Evolutionary conservation across 2,113 vertebrate species (phyloP).

Genomic region (Ceyx margarethae): DNA sequence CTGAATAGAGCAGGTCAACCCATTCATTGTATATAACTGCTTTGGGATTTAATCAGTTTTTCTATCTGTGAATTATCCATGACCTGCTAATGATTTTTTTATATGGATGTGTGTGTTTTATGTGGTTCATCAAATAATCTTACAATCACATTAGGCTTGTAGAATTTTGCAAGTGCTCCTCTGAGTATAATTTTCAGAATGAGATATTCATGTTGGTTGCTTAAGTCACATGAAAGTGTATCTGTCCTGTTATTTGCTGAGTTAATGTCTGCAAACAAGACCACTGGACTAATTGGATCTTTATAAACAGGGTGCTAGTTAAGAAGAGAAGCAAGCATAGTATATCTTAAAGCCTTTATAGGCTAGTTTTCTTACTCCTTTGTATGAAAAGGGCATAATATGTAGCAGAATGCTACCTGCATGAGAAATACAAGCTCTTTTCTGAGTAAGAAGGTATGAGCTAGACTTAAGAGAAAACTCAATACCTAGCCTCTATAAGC

Average conservation of each 20-base stretch:
- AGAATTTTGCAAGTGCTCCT: conserved; percentile 9
- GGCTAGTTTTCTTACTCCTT: not conserved
- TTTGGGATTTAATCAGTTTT: not conserved
- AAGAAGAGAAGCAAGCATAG: not conserved
- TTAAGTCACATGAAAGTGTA: not conserved
- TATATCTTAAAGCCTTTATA: not conserved
- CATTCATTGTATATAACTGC: not conserved
- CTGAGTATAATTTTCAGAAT: not conserved
- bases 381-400: not conserved
- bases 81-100: conserved; percentile 44
- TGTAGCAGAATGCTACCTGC: not conserved
- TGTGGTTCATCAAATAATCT: conserved; percentile 24
- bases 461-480: not conserved
- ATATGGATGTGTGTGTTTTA: not conserved
- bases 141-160: not conserved
- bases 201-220: not conserved
- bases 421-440: not conserved
- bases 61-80: conserved; percentile 26
- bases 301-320: not conserved
- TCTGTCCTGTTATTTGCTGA: not conserved
- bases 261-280: not conserved
- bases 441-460: not conserved
- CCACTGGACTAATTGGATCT: not conserved
- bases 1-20: not conserved
- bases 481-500: not conserved